Evolutionary conservation across 2,888 invertebrate species (phyloP).

Genomic region (Artemia sp.): DNA sequence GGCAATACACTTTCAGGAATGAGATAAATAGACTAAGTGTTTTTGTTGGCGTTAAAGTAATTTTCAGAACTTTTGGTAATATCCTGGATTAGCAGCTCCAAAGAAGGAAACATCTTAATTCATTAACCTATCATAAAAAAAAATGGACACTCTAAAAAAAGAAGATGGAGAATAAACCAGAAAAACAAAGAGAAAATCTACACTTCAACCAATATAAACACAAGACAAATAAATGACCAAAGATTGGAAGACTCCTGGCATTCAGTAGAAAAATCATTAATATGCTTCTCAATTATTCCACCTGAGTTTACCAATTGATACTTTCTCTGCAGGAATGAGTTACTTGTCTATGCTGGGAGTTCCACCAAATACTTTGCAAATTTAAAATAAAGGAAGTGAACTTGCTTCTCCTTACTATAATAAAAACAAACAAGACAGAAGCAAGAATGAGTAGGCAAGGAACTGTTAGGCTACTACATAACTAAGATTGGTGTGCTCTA

Average conservation of each 20-base stretch:
- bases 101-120: too few species aligned
- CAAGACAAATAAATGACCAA: not conserved
- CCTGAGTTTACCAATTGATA: slow-evolving; percentile 4
- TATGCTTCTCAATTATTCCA: not conserved
- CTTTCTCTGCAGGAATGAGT: not conserved
- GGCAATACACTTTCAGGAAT: too few species aligned
- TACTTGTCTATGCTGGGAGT: not conserved
- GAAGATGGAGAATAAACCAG: too few species aligned
- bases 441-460: slow-evolving; percentile 2
- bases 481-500: slow-evolving; percentile 9
- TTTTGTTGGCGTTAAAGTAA: too few species aligned
- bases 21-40: too few species aligned
- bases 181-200: not conserved
- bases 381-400: too few species aligned
- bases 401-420: too few species aligned
- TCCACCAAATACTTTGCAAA: not conserved
- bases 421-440: not conserved
- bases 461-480: slow-evolving; percentile 10
- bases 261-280: not conserved
- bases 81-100: too few species aligned
- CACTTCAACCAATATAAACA: not conserved
- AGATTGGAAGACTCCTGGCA: not conserved
- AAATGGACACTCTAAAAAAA: too few species aligned
- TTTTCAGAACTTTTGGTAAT: too few species aligned
- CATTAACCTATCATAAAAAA: too few species aligned